Evolutionary conservation across 2,797 vertebrate genomes (phyloP).

Genomic region (Pipistrellus pipistrellus): DNA sequence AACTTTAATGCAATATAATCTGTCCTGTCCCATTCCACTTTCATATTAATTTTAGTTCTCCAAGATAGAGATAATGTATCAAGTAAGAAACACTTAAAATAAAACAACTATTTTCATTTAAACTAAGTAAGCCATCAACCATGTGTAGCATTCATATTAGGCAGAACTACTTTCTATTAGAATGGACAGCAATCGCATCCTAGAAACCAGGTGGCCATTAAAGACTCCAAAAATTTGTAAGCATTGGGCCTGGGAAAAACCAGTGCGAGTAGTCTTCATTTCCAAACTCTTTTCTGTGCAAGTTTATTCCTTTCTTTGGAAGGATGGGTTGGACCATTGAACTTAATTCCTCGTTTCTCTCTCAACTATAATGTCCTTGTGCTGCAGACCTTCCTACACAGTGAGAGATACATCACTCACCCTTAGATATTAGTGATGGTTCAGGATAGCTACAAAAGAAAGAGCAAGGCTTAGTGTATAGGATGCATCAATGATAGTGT

Average conservation of each 20-base stretch:
- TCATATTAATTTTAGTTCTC: conserved; percentile 23
- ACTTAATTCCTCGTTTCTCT: not conserved
- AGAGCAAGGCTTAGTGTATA: not conserved
- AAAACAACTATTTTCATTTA: not conserved
- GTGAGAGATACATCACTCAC: not conserved
- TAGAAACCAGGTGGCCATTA: not conserved
- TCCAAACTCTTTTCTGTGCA: not conserved
- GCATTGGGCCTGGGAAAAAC: not conserved
- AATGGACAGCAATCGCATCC: not conserved
- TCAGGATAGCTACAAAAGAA: not conserved
- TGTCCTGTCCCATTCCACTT: not conserved
- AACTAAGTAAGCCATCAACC: not conserved
- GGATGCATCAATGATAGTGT: not conserved
- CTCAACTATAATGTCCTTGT: not conserved
- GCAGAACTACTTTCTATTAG: not conserved
- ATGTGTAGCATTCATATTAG: not conserved
- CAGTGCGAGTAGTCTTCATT: not conserved
- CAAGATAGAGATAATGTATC: not conserved
- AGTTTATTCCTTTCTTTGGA: not conserved
- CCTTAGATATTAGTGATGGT: not conserved
- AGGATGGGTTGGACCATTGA: not conserved
- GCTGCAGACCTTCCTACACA: not conserved
- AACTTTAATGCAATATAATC: conserved; percentile 3
- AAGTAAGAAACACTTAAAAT: not conserved
- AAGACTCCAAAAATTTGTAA: not conserved